Base-by-base conservation (phyloP, 2,888 invertebrate genomes). In the Brachynemurus nebulosus region DNA sequence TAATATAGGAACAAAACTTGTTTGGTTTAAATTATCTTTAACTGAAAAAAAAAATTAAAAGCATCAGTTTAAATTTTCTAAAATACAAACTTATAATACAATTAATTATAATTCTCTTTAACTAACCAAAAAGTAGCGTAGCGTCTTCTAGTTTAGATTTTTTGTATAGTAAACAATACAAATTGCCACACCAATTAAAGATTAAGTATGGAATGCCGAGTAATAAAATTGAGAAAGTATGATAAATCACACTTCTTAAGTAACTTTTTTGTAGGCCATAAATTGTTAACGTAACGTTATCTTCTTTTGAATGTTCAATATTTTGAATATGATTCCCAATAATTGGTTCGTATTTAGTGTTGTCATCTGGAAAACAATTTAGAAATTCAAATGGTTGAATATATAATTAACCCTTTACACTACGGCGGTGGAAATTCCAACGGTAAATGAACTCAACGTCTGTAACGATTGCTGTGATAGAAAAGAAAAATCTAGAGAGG, bases 161-260 rank as follows among this genome's bases (percentile, higher is more conserved):
- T 55, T 63, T 57, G 57, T 71, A 75, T 59, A 71, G 71, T 47
- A 68, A 61, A 47, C 67, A 60, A 55, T 68, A 69, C 58, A 66
- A 67, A 41, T 65, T 64, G n/a, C 74, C 72, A 62, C 69, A 71
- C 63, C 74, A 75, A 50, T 66, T 66, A 47, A 70, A 61, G 47
- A 70, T 59, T 52, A 76, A 66, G 56, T 72, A 73, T 35, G 76
- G 76, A 52, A 76, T 55, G 41, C 74, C 74, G 53, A 71, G 62
- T 52, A 71, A 60, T 51, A 69, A 53, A 48, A 72, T 57, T 53
- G 69, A 67, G 51, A 71, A 51, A 33, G 65, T 54, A 57, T 74
- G 69, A 59, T 71, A 76, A 35, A 74, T 47, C 45, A 63, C 52
- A 45, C 63, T 59, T 45, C 68, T 64, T 48, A 63, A 51, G 55